Base-by-base conservation (phyloP, 1,140 invertebrate genomes). In the Cydia amplana region DNA sequence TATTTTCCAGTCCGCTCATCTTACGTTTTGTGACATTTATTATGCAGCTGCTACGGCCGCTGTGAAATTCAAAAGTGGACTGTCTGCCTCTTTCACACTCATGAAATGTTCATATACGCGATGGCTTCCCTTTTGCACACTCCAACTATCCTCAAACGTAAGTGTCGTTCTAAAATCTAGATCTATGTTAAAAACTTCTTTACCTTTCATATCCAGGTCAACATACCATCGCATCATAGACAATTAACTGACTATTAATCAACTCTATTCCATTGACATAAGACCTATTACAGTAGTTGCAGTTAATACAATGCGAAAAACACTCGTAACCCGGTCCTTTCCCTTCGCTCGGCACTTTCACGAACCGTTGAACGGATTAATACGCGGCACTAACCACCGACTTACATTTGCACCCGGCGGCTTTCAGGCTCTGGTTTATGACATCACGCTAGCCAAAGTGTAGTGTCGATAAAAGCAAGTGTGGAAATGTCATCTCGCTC, bases 331-430 rank as follows among this genome's bases (percentile, higher is more conserved):
- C 49, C 49, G 49, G 49, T n/a, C 49, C 49, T 51, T 46, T 63
- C 23, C 63, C 25, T 14, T 32, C 14, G 0, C 28, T 28, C 64
- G 28, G 25, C 25, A 67, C 64, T 32, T 67, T 67, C 16, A n/a
- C 64, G 64, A 67, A 36, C 64, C 64, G 64, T 32, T 32, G 25
- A 32, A 16, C 64, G n/a, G 28, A 67, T 67, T 67, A 67, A 67
- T 67, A 32, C 14, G 23, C 64, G 64, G 25, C 25, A 67, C 64
- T 67, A 67, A 67, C 64, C 23, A 18, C 64, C 25, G 23, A 36
- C 64, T 16, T 67, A 67, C 23, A 32, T n/a, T 28, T 67, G 25
- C 64, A 16, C 64, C 25, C 64, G 23, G 36, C 6, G 64, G 64
- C 64, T 51, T 51, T 18, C 49, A 49, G 12, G 46, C 46, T 49